Evolutionary conservation across 2,888 invertebrate genomes (phyloP).

Genomic region (Ditylenchus weischeri): DNA sequence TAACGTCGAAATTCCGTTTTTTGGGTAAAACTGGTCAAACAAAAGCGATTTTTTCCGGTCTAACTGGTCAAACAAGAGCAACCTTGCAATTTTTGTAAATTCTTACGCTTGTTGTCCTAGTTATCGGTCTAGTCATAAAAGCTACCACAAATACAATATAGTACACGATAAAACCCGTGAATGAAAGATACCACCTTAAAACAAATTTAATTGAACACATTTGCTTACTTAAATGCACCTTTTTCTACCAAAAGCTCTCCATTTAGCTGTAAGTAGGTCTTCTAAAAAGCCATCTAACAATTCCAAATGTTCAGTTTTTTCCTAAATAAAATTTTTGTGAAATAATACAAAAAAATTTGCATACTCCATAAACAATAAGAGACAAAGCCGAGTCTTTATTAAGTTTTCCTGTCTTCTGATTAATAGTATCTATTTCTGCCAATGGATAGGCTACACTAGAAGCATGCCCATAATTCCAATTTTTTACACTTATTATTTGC

Average conservation of each 20-base stretch:
- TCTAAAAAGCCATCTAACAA: conserved; percentile 89
- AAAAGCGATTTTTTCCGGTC: too few relatives aligned
- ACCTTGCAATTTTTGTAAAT: background rate
- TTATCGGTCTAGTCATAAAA: conserved; percentile 74
- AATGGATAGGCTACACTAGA: conserved; percentile 77
- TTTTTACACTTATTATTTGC: conserved; percentile 90
- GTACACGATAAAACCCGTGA: conserved; percentile 29
- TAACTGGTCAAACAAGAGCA: conserved; percentile 10
- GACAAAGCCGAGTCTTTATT: conserved; percentile 90
- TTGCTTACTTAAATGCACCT: background rate
- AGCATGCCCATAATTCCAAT: conserved; percentile 89
- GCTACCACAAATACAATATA: conserved; percentile 82
- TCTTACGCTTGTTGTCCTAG: conserved; percentile 44
- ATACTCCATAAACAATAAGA: conserved; percentile 89
- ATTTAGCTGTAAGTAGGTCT: conserved; percentile 89
- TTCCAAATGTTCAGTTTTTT: conserved; percentile 88
- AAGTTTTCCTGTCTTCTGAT: conserved; percentile 83
- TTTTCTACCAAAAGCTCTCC: conserved; percentile 79
- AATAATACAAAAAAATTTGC: too few relatives aligned
- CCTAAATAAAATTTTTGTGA: conserved; percentile 59
- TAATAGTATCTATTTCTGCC: conserved; percentile 89
- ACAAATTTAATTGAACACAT: background rate
- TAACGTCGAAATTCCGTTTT: conserved; percentile 6
- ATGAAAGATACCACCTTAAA: conserved; percentile 6
- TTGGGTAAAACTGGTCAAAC: too few relatives aligned